These are phyloP conservation scores for Callipepla californica DNA, from an alignment of 2,113 vertebrate species.

Conservation along the genomic window DNA sequence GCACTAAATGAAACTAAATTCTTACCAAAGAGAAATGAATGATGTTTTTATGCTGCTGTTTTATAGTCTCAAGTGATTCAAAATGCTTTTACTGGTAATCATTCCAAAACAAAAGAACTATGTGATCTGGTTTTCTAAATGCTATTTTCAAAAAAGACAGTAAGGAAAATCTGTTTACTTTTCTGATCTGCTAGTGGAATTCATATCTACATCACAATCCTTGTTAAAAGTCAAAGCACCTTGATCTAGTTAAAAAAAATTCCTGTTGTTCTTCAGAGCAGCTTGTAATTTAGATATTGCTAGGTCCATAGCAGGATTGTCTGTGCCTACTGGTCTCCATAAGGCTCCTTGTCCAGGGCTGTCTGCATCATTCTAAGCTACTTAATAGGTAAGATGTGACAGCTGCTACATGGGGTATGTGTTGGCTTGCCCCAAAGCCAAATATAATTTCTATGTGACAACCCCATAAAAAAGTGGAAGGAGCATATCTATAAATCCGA, in stretches of 20 bases:
- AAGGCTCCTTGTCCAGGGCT: not conserved
- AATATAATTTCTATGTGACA: not conserved
- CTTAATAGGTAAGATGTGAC: not conserved
- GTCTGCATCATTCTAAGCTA: not conserved
- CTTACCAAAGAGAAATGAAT: not conserved
- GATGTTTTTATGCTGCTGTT: not conserved
- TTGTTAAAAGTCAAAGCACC: not conserved
- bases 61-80: not conserved
- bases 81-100: not conserved
- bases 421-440: not conserved
- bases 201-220: not conserved
- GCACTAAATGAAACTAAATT: not conserved
- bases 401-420: not conserved
- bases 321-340: not conserved
- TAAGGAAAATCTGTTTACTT: not conserved
- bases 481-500: not conserved
- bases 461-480: not conserved
- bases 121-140: not conserved
- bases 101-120: not conserved
- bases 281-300: not conserved
- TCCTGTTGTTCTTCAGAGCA: not conserved
- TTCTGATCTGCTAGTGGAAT: not conserved
- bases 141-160: not conserved
- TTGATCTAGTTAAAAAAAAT: not conserved
- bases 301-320: not conserved